Conservation (phyloP, 2,797 vertebrate genomes). For the Orientallactaga sibirica region DNA sequence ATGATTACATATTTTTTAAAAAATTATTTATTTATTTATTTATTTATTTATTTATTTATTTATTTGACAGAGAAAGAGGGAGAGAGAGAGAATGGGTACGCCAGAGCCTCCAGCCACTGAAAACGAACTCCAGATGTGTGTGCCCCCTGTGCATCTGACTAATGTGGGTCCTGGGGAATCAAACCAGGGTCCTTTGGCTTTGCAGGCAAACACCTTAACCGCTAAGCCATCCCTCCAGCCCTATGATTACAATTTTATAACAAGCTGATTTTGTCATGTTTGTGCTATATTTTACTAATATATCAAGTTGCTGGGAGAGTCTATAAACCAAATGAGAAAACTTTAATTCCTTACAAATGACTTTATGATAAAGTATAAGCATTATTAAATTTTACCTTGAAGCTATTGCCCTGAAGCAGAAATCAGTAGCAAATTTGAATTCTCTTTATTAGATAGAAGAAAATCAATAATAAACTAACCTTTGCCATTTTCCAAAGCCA, state of each 20-base stretch:
- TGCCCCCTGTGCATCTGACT: too few relatives aligned
- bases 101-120: too few relatives aligned
- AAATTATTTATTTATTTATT: too few relatives aligned
- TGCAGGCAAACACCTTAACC: too few relatives aligned
- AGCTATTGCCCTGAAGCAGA: constrained; percentile 19
- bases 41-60: too few relatives aligned
- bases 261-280: not conserved
- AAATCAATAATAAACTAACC: constrained; percentile 46
- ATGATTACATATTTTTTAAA: too few relatives aligned
- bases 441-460: constrained; percentile 18
- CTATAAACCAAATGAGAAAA: constrained; percentile 34
- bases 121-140: too few relatives aligned
- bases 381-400: constrained; percentile 29
- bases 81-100: too few relatives aligned
- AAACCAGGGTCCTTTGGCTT: too few relatives aligned
- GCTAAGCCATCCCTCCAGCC: too few relatives aligned
- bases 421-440: constrained; percentile 10
- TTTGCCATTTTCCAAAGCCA: constrained; percentile 1
- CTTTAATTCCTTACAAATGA: constrained; percentile 19
- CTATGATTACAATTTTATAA: not conserved
- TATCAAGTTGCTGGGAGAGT: not conserved
- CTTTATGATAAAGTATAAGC: constrained; percentile 39
- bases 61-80: too few relatives aligned
- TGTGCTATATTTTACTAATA: not conserved
- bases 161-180: too few relatives aligned